Conservation (phyloP, 2,888 invertebrate genomes). For the Stegana nigrithorax region DNA sequence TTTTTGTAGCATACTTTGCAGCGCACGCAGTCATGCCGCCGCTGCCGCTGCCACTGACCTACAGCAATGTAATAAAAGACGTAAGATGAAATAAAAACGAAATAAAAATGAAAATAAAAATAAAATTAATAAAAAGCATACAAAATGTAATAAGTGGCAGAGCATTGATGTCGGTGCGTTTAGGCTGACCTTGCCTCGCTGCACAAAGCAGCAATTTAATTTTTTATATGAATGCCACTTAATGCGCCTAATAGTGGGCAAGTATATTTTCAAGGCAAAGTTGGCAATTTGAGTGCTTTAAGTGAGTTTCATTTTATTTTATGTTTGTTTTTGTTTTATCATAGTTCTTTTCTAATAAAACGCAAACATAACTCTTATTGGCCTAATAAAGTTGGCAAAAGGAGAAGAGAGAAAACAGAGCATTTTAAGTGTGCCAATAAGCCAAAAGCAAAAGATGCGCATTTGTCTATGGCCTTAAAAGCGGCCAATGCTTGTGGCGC, state of each 20-base stretch:
- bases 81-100: neutral
- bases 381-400: conserved; percentile 32
- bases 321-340: neutral
- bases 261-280: neutral
- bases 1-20: neutral
- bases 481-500: too few relatives aligned
- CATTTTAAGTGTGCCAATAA: conserved; percentile 15
- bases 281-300: conserved; percentile 19
- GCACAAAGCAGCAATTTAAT: conserved; percentile 5
- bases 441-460: too few relatives aligned
- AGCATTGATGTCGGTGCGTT: neutral
- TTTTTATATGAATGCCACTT: neutral
- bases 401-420: neutral
- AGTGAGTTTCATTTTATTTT: conserved; percentile 25
- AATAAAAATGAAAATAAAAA: neutral
- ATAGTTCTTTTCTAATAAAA: conserved; percentile 30
- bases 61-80: neutral
- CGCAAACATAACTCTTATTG: too few relatives aligned
- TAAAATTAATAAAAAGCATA: neutral
- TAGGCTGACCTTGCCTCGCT: neutral
- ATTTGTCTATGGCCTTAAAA: too few relatives aligned
- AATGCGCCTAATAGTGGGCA: neutral
- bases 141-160: neutral
- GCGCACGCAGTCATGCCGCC: neutral
- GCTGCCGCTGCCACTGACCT: conserved; percentile 3